Conservation (phyloP, 1,140 invertebrate species). For the Tetranychus cinnabarinus region DNA sequence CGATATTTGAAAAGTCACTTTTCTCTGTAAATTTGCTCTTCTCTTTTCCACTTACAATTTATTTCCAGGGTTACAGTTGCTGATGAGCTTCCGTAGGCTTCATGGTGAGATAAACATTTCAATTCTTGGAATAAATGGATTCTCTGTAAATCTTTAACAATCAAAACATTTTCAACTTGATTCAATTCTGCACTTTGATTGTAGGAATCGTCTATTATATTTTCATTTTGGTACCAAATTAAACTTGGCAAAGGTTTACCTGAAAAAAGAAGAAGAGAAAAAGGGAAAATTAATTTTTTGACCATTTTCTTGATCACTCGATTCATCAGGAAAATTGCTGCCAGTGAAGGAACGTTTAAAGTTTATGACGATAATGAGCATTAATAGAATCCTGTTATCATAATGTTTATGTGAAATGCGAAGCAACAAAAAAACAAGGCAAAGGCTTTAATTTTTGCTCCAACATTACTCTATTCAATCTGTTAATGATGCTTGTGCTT, state of each 20-base stretch:
- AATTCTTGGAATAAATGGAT: not conserved
- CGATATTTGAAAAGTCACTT: too few species aligned
- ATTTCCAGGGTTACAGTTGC: not conserved
- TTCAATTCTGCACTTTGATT: not conserved
- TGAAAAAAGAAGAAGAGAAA: not conserved
- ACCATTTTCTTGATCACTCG: not conserved
- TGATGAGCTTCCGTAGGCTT: not conserved
- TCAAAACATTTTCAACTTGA: not conserved
- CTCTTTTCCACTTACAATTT: not conserved
- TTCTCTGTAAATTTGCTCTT: too few species aligned
- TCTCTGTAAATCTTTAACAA: not conserved
- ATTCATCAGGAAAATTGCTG: too few species aligned
- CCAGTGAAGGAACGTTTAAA: too few species aligned
- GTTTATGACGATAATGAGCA: too few species aligned
- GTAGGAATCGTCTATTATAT: not conserved
- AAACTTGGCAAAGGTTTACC: not conserved
- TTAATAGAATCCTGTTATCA: too few species aligned
- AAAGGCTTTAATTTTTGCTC: too few species aligned
- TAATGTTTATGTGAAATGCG: too few species aligned
- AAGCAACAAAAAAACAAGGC: too few species aligned
- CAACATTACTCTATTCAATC: too few species aligned
- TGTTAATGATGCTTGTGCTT: too few species aligned
- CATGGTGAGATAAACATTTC: not conserved
- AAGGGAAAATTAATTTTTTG: not conserved
- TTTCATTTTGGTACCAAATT: not conserved